Evolutionary conservation across 2,888 invertebrate species (phyloP), one percentile per base, ranked within the genome.

Genomic region (Cantharis flavilabris): DNA sequence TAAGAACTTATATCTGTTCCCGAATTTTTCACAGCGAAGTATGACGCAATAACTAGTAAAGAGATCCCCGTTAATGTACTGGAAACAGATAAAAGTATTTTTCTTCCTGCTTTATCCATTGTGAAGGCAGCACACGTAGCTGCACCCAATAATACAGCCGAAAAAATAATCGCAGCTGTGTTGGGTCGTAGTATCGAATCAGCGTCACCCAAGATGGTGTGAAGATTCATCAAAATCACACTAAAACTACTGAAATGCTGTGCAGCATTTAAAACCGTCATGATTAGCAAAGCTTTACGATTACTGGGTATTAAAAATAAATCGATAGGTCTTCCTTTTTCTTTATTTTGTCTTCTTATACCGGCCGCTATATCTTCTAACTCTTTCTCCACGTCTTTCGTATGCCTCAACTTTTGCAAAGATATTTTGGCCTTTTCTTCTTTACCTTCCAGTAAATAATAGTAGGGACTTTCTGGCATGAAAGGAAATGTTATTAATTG

Each of bases 181-280:
- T 75, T 82, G 4, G 85, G 79, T 14, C 84, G 80, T 64, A 88
- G 84, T 69, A 86, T 85, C 3, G 86, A 85, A 4, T 86, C 86
- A 0, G 88, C 87, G 72, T 86, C 85, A 10, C 82, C 81, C 20
- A 88, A 75, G 75, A 88, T 88, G 7, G 84, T 81, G 77, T 88
- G 88, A 13, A 88, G 80, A 70, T 88, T 88, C 88, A 88, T 88
- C n/a, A 88, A 69, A 69, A 88, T 86, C 1, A 88, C 88, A 69
- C 85, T 86, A 49, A 88, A 87, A 30, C 86, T 86, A 63, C 86
- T 86, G 73, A 88, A 87, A 79, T 88, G 88, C 81, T 88, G 88
- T 0, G 85, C 84, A 1, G 83, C 86, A 74, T 88, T 88, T 28
- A 88, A 79, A 4, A 87, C 84, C 0, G 85, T 82, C 86, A 88